Percentiles rank a stretch among this genome's conserved stretches.
Evolutionary conservation across 92 coral and sea anemone genomes (phyloP).

Genomic region (Plumapathes pennacea): DNA sequence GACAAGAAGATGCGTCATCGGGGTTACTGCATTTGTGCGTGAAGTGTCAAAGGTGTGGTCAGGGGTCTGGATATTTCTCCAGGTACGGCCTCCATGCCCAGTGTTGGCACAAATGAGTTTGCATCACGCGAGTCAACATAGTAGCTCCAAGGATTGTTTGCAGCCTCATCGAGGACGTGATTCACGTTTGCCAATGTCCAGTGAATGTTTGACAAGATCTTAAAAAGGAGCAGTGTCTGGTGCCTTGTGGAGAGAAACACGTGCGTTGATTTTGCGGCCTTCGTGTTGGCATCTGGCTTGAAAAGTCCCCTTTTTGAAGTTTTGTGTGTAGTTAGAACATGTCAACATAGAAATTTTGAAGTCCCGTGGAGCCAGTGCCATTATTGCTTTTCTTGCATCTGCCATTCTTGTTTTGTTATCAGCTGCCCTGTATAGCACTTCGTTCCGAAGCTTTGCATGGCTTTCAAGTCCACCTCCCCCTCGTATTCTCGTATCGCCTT

Average conservation of each 20-base stretch:
- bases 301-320: conserved; percentile 25
- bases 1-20: conserved; percentile 25
- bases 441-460: conserved; percentile 40
- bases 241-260: conserved; percentile 32
- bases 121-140: conserved; percentile 52
- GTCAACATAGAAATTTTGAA: conserved; percentile 32
- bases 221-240: conserved; percentile 41
- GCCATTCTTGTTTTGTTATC: conserved; percentile 57
- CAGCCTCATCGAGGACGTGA: conserved; percentile 32
- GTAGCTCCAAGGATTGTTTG: conserved; percentile 23
- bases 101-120: conserved; percentile 38
- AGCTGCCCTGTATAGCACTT: conserved; percentile 45
- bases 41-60: conserved; percentile 55
- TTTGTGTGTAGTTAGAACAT: conserved; percentile 46
- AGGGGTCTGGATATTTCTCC: conserved; percentile 32
- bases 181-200: conserved; percentile 50
- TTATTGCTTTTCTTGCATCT: conserved; percentile 36
- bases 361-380: conserved; percentile 9
- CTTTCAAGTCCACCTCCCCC: conserved; percentile 64
- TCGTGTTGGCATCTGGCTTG: conserved; percentile 50
- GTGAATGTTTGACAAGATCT: conserved; percentile 40
- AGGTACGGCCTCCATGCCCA: conserved; percentile 31
- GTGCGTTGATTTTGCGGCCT: conserved; percentile 29
- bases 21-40: conserved; percentile 42
- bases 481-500: conserved; percentile 29